Evolutionary conservation across 37 sponge, comb jelly and placozoan species (phyloP), one percentile per base, ranked within the genome.

Genomic region (Trichoplax adhaerens): DNA sequence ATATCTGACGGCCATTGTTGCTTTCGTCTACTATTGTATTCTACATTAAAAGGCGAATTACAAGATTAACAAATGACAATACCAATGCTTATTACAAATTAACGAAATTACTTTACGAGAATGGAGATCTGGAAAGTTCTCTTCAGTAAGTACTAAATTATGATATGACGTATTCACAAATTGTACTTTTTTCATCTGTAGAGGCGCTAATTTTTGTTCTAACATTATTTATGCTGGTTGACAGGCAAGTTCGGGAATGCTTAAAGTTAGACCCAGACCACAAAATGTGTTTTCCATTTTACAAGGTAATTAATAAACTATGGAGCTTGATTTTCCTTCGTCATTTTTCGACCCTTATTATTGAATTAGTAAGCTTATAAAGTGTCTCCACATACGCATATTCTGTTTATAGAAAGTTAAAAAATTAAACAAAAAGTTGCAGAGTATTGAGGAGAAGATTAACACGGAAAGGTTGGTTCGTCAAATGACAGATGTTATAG

Each of bases 221-320:
- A 50, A 66, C 47, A 12, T 66, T 50, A 7, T 8, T 50, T 7
- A 66, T 10, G 49, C 56, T 72, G 46, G 3, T 1, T 1, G 7
- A 4, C 77, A 93, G 89, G 53, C 91, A 90, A 66, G 83, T 95
- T 48, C 71, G 94, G 8, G 99, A 98, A 66, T 98, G 99, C 74
- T 77, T 98, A 60, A 89, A 76, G 71, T 73, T 98, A 61, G 94
- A 98, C 63, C 99, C 80, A 51, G 99, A 93, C 62, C 90, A 98
- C 78, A 75, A 77, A 54, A 48, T 55, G 50, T 98, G 99, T 69
- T 86, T 76, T 64, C 73, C 86, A 8, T 79, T 81, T 78, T 98
- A 98, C 78, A 98, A 98, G 80, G 91, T 89, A 55, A 29, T 29
- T 1, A 64, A 69, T 52, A 51, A 29, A 29, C 29, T 29, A 29